Evolutionary conservation across 2,888 invertebrate species (phyloP).

Genomic region (Cordilura impudica): DNA sequence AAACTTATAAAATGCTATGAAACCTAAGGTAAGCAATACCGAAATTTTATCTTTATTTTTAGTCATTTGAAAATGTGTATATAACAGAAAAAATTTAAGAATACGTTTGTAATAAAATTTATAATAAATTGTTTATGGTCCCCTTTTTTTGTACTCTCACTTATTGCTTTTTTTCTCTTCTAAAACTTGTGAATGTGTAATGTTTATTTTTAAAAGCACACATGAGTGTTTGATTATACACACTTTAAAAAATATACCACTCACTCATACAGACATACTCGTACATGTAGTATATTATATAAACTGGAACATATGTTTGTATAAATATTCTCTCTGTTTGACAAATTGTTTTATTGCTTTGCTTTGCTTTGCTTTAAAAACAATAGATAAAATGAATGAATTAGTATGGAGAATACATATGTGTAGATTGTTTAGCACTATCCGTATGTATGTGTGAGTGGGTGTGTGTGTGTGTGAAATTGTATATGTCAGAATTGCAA

Average conservation of each 20-base stretch:
- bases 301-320: neutral
- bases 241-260: neutral
- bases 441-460: neutral
- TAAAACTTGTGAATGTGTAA: neutral
- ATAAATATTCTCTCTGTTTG: conserved; percentile 16
- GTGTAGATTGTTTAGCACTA: neutral
- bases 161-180: neutral
- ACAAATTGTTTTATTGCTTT: conserved; percentile 53
- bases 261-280: neutral
- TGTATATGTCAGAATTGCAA: neutral
- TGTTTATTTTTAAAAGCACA: neutral
- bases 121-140: too few relatives aligned
- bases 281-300: too few relatives aligned
- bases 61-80: too few relatives aligned
- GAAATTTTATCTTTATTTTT: too few relatives aligned
- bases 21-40: too few relatives aligned
- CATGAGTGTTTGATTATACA: neutral
- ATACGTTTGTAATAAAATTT: too few relatives aligned
- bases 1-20: too few relatives aligned
- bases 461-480: neutral
- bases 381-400: conserved; percentile 25
- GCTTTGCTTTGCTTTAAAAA: conserved; percentile 29
- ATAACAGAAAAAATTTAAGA: too few relatives aligned
- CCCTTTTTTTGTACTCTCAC: neutral
- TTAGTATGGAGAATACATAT: conserved; percentile 6